Base-by-base conservation (phyloP, 2,113 vertebrate genomes). In the Gnathonemus longibarbis region DNA sequence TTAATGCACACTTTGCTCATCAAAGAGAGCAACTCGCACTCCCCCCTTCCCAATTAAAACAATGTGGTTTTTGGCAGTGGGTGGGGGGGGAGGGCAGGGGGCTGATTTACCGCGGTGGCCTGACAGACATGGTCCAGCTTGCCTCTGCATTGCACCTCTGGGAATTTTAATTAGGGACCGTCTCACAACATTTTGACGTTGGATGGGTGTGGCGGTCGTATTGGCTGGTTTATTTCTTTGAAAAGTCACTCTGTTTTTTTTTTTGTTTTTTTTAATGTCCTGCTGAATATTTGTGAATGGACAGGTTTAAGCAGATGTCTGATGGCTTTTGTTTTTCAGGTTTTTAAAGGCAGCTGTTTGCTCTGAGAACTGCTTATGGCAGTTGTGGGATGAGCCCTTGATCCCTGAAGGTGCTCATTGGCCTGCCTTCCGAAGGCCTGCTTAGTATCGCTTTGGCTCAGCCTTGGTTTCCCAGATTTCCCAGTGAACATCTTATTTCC, bases 11-110 rank as follows among this genome's bases (percentile, higher is more conserved):
- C 90, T 90, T 92, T 90, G 87, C 91, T 93, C 94, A 95, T 96
- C 94, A 94, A 94, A 96, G 94, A 91, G 93, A 94, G 92, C 91
- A 93, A 93, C 92, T 93, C 94, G 92, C 89, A 27, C 50, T 50
- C 74, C 39, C 66, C 58, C 66, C 48, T 31, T 27, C 46, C 46
- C 88, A 89, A 52, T 80, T 80, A 95, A 95, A 93, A 90, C 91
- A 92, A 92, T 93, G 93, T 93, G 91, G 92, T 91, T 91, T 90
- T 50, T 91, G 91, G 89, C 66, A 84, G 48, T 46, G 56, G 89
- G 91, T 70, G 88, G 58, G 58, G 45, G 48, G 50, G 39, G 52
- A 19, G 50, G n/a, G 52, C 10, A 21, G n/a, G 52, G 87, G 27
- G 7, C 86, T 53, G 86, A 56, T 87, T 87, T 52, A n/a, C 83